Percentiles rank a stretch among this genome's conserved stretches.
These are phyloP conservation scores for Ochropleura leucogaster DNA, from an alignment of 2,888 invertebrate species.

Conservation along the genomic window DNA sequence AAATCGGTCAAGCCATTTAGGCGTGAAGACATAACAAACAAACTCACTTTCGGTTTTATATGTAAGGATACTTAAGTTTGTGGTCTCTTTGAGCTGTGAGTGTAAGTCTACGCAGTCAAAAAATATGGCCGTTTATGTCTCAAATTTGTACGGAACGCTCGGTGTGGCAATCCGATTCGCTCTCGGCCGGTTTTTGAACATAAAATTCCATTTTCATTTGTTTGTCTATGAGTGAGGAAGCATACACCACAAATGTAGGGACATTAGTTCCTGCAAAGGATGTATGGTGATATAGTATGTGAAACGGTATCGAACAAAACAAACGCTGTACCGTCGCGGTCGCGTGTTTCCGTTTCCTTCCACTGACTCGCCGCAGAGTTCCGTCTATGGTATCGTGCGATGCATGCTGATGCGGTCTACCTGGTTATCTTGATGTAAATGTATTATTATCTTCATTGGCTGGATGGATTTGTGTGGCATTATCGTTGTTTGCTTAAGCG, in stretches of 20 bases:
- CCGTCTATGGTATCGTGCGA: conserved; percentile 70
- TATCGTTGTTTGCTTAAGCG: conserved; percentile 30
- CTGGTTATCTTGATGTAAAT: conserved; percentile 50
- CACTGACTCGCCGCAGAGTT: conserved; percentile 75
- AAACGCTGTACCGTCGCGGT: conserved; percentile 67
- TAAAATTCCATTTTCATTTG: conserved; percentile 6
- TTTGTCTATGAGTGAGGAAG: neutral
- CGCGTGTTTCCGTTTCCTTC: conserved; percentile 76
- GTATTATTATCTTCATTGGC: conserved; percentile 58
- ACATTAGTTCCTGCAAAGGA: conserved; percentile 18
- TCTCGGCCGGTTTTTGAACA: neutral
- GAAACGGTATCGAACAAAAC: conserved; percentile 69
- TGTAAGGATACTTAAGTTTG: no score
- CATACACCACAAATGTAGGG: neutral
- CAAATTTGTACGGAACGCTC: no score
- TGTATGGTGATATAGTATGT: conserved; percentile 54
- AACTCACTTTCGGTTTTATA: no score
- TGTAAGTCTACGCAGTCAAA: no score
- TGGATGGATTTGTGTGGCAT: conserved; percentile 31
- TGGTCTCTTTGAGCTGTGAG: no score
- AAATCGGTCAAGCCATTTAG: no score
- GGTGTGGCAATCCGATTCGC: no score
- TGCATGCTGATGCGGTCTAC: conserved; percentile 69
- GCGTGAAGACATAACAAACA: no score
- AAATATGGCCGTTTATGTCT: no score